Evolutionary conservation across 2,888 invertebrate genomes (phyloP).

Genomic region (Caenorhabditis sulstoni): DNA sequence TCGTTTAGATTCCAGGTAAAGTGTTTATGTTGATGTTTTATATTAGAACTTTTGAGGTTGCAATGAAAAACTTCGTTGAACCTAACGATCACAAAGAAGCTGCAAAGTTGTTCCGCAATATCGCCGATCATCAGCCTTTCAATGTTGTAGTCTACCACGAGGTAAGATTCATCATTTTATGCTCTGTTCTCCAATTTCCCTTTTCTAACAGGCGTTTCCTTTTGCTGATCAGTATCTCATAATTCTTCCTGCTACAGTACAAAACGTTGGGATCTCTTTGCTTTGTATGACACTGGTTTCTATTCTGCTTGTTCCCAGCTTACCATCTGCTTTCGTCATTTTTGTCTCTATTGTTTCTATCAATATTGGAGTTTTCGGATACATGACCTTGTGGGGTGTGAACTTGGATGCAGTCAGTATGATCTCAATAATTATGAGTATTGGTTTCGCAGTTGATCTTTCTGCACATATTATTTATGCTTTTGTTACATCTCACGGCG

Average conservation of each 20-base stretch:
- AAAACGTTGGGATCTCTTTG: constrained; percentile 87
- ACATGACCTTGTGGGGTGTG: constrained; percentile 94
- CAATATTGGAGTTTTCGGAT: constrained; percentile 93
- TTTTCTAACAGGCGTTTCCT: constrained; percentile 77
- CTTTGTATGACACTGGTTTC: constrained; percentile 94
- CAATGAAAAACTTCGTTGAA: constrained; percentile 79
- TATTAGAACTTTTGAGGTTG: constrained; percentile 65
- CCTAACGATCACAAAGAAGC: constrained; percentile 80
- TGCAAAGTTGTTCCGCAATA: constrained; percentile 73
- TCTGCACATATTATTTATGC: constrained; percentile 96
- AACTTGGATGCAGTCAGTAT: constrained; percentile 87
- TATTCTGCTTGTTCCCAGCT: constrained; percentile 90
- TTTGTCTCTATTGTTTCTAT: constrained; percentile 95
- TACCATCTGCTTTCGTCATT: constrained; percentile 85
- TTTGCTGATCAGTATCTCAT: constrained; percentile 80
- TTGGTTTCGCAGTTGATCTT: constrained; percentile 92
- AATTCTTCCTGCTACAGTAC: constrained; percentile 78
- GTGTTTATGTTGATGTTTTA: neutral
- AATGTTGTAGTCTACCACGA: constrained; percentile 66
- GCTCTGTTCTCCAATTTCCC: too few species aligned
- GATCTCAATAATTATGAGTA: constrained; percentile 97
- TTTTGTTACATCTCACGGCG: constrained; percentile 91
- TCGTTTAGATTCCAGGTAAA: constrained; percentile 77
- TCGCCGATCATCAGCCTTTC: constrained; percentile 76
- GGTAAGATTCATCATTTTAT: constrained; percentile 21